These are phyloP conservation scores for Apotomis capreana DNA, from an alignment of 2,888 invertebrate species.

Conservation along the genomic window DNA sequence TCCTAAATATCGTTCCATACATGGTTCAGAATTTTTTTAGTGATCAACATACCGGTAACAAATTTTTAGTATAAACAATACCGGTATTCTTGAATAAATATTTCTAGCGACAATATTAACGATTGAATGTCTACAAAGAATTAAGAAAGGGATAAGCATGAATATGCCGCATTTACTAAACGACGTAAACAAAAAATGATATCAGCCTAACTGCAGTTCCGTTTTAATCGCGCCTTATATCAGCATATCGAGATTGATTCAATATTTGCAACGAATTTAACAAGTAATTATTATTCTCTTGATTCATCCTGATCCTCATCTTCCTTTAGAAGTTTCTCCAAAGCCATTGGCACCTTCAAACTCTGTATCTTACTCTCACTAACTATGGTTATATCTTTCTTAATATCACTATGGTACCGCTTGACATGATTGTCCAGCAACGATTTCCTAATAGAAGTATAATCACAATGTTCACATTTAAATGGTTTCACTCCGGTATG, in stretches of 20 bases:
- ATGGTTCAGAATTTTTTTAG: too few species aligned
- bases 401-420: constrained; percentile 54
- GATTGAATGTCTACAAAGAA: too few species aligned
- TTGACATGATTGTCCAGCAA: constrained; percentile 61
- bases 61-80: too few species aligned
- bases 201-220: neutral
- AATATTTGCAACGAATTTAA: neutral
- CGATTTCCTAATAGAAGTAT: constrained; percentile 57
- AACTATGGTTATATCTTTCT: constrained; percentile 51
- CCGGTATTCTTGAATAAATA: too few species aligned
- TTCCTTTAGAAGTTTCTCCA: neutral
- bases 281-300: neutral
- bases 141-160: too few species aligned
- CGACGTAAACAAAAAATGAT: neutral
- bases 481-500: constrained; percentile 67
- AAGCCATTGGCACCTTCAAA: constrained; percentile 50
- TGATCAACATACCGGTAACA: too few species aligned
- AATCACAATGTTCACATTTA: constrained; percentile 60
- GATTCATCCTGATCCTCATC: neutral
- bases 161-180: neutral
- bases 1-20: too few species aligned
- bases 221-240: too few species aligned
- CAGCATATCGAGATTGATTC: too few species aligned
- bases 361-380: constrained; percentile 59
- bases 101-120: too few species aligned